Conservation (phyloP, 2,888 invertebrate species). For the Resseliella maxima region DNA sequence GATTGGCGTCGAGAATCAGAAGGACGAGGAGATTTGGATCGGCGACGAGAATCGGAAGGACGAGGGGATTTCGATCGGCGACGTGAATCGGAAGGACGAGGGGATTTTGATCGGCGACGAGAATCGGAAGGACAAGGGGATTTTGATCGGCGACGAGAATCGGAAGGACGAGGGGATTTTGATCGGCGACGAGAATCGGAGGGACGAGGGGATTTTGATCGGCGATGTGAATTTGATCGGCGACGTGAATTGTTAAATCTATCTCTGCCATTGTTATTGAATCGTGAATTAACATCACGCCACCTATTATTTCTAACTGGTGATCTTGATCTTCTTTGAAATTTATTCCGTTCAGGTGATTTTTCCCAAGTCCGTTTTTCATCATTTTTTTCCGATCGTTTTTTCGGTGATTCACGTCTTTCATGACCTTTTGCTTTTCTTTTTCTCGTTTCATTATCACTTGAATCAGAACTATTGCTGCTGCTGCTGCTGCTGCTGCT, state of each 20-base stretch:
- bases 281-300: background rate
- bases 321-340: slow-evolving; percentile 10
- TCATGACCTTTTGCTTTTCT: background rate
- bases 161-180: background rate
- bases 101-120: background rate
- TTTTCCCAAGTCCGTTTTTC: background rate
- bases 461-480: slow-evolving; percentile 56
- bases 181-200: background rate
- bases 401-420: background rate
- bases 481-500: slow-evolving; percentile 57
- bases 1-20: too few relatives aligned
- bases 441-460: slow-evolving; percentile 22
- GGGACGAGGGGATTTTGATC: too few relatives aligned
- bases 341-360: background rate
- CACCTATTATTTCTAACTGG: background rate
- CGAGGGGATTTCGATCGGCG: background rate
- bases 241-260: background rate
- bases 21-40: background rate
- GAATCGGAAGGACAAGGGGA: background rate
- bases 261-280: background rate
- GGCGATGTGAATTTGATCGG: background rate
- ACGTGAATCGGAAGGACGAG: too few relatives aligned
- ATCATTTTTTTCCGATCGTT: background rate
- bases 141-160: background rate
- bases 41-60: background rate